Base-by-base conservation (phyloP, 2,888 invertebrate genomes). In the Coleophora deauratella region DNA sequence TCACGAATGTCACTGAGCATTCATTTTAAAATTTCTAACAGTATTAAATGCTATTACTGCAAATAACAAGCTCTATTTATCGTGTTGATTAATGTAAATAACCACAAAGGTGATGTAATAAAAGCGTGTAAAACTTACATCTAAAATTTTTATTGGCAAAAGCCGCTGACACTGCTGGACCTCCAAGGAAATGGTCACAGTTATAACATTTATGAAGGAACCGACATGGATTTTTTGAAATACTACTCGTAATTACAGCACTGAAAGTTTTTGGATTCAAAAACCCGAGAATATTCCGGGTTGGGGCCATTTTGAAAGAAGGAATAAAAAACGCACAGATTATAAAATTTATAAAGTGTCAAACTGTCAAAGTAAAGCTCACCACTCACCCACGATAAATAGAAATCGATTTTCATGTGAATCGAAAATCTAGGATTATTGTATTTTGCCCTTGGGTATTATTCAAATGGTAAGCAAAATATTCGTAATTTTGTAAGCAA, bases 251-350 rank as follows among this genome's bases (percentile, higher is more conserved):
- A 61, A 87, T 78, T 58, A 87, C 74, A 46, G 81, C 73, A 68
- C 80, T 82, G 59, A 89, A 63, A 54, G 87, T 85, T 84, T 87
- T 88, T 49, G 82, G 77, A 66, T 82, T 87, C 56, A 89, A 86
- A 80, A 88, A 81, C 59, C 88, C 87, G 59, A 88, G 76, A 68
- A 89, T 74, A 79, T 84, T 88, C 79, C 88, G 86, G 49, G 86
- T 86, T 54, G 87, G 86, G 75, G 88, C 89, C 89, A 89, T 89
- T 71, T 81, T 85, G 57, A 59, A 67, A 66, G 69, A 67, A 59
- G 38, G 46, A 53, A 53, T 52, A 49, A 49, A 43, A 21, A 21
- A 21, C 6, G 3, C 8, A 34, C 13, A 13, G 27, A 28, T 8
- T 34, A 27, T 38, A 37, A 10, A 12, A 38, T 27, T 37, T 11